phyloP scores from a whole-genome alignment of 2,113 vertebrate species.

The Trichomycterus rosablanca region DNA sequence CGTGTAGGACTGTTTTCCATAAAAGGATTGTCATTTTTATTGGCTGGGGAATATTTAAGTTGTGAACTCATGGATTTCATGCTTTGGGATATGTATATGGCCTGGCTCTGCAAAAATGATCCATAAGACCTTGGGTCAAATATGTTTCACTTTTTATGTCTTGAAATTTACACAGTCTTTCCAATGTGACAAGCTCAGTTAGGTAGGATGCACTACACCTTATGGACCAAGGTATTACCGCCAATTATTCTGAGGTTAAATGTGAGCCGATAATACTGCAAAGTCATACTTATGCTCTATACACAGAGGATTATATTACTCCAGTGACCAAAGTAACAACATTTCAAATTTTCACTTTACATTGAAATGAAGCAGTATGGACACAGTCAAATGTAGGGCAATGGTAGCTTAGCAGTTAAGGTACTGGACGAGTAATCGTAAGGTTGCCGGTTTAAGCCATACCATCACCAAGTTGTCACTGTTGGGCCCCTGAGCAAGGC shows the following conservation, averaged over 20 bases:
- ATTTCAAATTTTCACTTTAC: no score
- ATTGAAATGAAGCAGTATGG: no score
- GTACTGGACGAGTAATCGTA: no score
- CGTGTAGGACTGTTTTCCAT: constrained; percentile 55
- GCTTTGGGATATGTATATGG: constrained; percentile 55
- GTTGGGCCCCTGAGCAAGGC: no score
- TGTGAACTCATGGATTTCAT: constrained; percentile 64
- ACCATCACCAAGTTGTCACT: no score
- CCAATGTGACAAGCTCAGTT: constrained; percentile 40
- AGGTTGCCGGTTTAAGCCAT: no score
- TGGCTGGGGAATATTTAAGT: constrained; percentile 60
- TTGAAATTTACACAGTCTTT: constrained; percentile 11
- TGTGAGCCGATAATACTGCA: background rate
- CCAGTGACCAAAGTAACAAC: no score
- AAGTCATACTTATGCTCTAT: no score
- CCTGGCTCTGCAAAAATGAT: constrained; percentile 44
- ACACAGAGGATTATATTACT: no score
- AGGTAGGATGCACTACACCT: constrained; percentile 2
- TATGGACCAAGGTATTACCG: background rate
- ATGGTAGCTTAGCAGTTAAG: no score
- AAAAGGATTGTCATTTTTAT: constrained; percentile 68
- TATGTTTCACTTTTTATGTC: constrained; percentile 20
- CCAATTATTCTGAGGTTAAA: background rate
- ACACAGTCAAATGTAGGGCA: no score
- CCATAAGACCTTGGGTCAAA: constrained; percentile 42